These are phyloP conservation scores for Hetaerina americana DNA, from an alignment of 1,140 invertebrate species.

Conservation along the genomic window DNA sequence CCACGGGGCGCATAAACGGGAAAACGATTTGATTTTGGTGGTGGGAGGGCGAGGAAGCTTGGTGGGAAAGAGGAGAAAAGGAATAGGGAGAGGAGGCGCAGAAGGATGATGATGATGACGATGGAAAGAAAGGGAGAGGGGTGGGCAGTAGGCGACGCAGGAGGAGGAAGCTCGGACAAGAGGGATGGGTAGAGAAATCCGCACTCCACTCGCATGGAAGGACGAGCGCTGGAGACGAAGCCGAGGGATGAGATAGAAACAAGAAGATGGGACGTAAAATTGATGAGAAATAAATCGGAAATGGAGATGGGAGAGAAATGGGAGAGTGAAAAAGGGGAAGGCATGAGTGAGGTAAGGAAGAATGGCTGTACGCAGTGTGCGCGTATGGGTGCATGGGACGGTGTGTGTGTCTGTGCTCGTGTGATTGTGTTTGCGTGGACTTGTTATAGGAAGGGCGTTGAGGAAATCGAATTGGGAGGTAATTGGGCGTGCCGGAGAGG, in stretches of 20 bases:
- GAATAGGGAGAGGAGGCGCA: too few species aligned
- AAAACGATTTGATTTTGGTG: neutral
- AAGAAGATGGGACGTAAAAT: conserved; percentile 1
- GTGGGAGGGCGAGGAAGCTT: neutral
- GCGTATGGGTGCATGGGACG: too few species aligned
- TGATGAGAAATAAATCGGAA: neutral
- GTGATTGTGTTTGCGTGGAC: neutral
- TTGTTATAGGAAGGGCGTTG: neutral
- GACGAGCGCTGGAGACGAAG: neutral
- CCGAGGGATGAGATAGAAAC: neutral
- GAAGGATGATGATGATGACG: too few species aligned
- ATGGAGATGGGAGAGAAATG: neutral
- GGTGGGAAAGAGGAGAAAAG: neutral
- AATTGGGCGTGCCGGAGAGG: neutral
- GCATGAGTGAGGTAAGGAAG: neutral
- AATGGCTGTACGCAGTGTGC: too few species aligned
- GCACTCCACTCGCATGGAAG: too few species aligned
- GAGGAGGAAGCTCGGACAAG: neutral
- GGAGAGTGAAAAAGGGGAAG: neutral
- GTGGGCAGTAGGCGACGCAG: neutral
- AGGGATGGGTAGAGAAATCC: neutral
- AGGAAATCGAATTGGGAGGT: neutral
- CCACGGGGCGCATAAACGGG: neutral
- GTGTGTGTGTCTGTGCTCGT: neutral
- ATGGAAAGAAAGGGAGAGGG: neutral